Conservation (phyloP, 2,113 vertebrate species). For the Canis aureus region DNA sequence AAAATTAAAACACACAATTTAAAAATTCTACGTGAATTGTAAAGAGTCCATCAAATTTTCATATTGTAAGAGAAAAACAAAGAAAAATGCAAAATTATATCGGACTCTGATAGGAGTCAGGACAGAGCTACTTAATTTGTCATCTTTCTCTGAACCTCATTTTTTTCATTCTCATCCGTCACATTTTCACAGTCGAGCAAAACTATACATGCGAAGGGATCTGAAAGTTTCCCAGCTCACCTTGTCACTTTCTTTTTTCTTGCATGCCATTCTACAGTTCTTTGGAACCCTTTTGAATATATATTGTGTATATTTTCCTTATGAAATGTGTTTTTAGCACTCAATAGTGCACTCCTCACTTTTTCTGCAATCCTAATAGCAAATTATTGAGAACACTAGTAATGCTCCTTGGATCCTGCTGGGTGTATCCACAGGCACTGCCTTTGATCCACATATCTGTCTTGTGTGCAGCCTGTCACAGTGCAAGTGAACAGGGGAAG, state of each 20-base stretch:
- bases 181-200: background rate
- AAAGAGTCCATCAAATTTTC: background rate
- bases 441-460: conserved; percentile 49
- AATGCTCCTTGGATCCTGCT: background rate
- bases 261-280: background rate
- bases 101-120: background rate
- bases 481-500: background rate
- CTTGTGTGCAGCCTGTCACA: conserved; percentile 1
- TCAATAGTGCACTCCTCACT: background rate
- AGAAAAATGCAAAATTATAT: background rate
- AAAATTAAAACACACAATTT: background rate
- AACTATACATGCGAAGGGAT: background rate
- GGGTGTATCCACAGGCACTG: background rate
- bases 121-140: background rate
- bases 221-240: background rate
- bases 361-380: conserved; percentile 31
- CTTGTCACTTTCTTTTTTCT: background rate
- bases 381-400: conserved; percentile 49
- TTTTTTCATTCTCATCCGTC: background rate
- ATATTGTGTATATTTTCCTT: conserved; percentile 32
- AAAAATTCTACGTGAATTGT: background rate
- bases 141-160: background rate
- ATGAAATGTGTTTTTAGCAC: conserved; percentile 5
- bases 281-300: background rate
- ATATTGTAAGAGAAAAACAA: background rate